phyloP scores from a whole-genome alignment of 2,113 vertebrate species.

The Orientallactaga bullata region DNA sequence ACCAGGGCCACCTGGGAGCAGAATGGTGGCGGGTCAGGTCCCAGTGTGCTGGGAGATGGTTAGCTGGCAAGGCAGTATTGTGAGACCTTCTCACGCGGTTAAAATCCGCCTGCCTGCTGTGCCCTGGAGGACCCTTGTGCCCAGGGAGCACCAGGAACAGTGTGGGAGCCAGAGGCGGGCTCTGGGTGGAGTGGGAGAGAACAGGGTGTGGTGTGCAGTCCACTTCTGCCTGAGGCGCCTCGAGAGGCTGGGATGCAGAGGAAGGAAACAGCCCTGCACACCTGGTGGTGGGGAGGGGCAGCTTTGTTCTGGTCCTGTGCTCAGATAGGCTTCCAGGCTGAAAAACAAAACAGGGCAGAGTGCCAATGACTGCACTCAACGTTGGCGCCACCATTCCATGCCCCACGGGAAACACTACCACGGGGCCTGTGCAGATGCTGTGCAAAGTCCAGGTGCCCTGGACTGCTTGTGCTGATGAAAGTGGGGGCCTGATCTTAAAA shows the following conservation, averaged over 20 bases:
- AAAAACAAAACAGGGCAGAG: not conserved
- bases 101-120: not conserved
- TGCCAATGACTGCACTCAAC: no score
- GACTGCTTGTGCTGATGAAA: not conserved
- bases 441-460: accelerated
- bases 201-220: not conserved
- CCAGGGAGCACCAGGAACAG: not conserved
- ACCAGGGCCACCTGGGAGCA: not conserved
- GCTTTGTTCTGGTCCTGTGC: not conserved
- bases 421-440: not conserved
- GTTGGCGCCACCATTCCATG: not conserved
- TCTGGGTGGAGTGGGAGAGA: not conserved
- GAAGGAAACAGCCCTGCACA: not conserved
- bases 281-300: no score
- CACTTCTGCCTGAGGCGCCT: not conserved
- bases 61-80: not conserved
- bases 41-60: not conserved
- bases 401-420: not conserved
- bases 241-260: not conserved
- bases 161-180: not conserved
- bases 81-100: not conserved
- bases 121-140: not conserved
- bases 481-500: not conserved
- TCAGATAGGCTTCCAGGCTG: not conserved
- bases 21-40: no score